Evolutionary conservation across 2,797 vertebrate genomes (phyloP).

Genomic region (Epinephelus awoara): DNA sequence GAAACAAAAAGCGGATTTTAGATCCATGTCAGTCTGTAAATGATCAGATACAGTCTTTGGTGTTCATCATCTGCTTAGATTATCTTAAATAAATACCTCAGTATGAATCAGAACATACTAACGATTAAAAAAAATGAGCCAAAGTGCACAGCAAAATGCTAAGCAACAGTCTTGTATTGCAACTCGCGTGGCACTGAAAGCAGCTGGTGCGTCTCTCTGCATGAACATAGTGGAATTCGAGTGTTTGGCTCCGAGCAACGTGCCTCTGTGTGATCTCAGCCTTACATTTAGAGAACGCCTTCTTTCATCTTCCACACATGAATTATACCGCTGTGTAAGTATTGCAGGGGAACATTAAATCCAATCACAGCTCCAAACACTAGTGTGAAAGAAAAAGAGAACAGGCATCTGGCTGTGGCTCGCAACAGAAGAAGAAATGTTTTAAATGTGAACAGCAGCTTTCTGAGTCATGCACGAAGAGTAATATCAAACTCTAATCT

Average conservation of each 20-base stretch:
- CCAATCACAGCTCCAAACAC: slow-evolving; percentile 34
- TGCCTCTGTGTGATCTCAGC: slow-evolving; percentile 19
- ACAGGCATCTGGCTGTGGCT: neutral
- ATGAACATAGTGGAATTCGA: slow-evolving; percentile 13
- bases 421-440: slow-evolving; percentile 1
- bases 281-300: slow-evolving; percentile 20
- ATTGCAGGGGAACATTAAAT: slow-evolving; percentile 24
- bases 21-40: slow-evolving; percentile 1
- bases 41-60: slow-evolving; percentile 1
- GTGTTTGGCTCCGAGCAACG: slow-evolving; percentile 23
- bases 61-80: neutral
- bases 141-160: neutral
- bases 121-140: neutral
- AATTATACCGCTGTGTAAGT: slow-evolving; percentile 29
- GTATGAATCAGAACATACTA: neutral
- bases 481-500: neutral
- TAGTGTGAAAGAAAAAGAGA: slow-evolving; percentile 7
- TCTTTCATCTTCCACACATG: slow-evolving; percentile 38
- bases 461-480: neutral
- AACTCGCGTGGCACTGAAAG: neutral
- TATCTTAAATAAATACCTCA: neutral
- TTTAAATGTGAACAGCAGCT: neutral
- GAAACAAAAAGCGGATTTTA: slow-evolving; percentile 7
- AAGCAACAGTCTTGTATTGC: neutral
- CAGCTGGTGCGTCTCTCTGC: slow-evolving; percentile 1